Percentiles rank a stretch among this genome's conserved stretches.
Evolutionary conservation across 2,113 vertebrate species (phyloP).

Genomic region (Trinectes maculatus): DNA sequence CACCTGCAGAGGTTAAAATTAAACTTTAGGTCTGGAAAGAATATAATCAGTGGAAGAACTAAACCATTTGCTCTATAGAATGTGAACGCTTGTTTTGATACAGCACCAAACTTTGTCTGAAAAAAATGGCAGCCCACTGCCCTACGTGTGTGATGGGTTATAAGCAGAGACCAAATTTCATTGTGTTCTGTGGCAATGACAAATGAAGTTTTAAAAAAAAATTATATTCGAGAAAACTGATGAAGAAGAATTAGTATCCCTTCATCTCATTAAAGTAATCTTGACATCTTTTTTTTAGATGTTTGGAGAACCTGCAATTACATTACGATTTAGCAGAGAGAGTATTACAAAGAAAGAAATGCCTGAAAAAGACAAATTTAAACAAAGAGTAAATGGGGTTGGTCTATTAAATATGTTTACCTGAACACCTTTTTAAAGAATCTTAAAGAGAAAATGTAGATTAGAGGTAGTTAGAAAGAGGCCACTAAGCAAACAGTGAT

Average conservation of each 20-base stretch:
- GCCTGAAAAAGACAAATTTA: background rate
- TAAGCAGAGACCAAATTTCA: too few species aligned
- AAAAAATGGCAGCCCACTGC: slow-evolving; percentile 1
- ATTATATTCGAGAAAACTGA: too few species aligned
- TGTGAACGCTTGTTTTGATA: slow-evolving; percentile 17
- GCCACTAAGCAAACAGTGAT: slow-evolving; percentile 5
- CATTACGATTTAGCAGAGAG: too few species aligned
- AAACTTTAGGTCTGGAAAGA: slow-evolving; percentile 39
- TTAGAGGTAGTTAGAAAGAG: background rate
- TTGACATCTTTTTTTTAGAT: too few species aligned
- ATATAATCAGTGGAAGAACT: slow-evolving; percentile 39
- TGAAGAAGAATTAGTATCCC: too few species aligned
- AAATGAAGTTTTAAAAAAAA: too few species aligned
- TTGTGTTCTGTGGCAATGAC: too few species aligned
- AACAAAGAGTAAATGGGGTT: too few species aligned
- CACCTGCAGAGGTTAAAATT: slow-evolving; percentile 66
- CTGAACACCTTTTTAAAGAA: background rate
- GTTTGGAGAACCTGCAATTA: too few species aligned
- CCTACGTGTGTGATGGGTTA: too few species aligned
- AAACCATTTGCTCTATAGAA: slow-evolving; percentile 17
- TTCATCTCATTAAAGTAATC: too few species aligned
- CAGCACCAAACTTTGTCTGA: slow-evolving; percentile 4
- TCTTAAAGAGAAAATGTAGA: background rate
- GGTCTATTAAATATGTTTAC: background rate
- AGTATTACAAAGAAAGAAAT: too few species aligned